Percentiles rank a stretch among this genome's conserved stretches.
phyloP scores from a whole-genome alignment of 2,888 invertebrate genomes.

The Sphaerophoria taeniata region DNA sequence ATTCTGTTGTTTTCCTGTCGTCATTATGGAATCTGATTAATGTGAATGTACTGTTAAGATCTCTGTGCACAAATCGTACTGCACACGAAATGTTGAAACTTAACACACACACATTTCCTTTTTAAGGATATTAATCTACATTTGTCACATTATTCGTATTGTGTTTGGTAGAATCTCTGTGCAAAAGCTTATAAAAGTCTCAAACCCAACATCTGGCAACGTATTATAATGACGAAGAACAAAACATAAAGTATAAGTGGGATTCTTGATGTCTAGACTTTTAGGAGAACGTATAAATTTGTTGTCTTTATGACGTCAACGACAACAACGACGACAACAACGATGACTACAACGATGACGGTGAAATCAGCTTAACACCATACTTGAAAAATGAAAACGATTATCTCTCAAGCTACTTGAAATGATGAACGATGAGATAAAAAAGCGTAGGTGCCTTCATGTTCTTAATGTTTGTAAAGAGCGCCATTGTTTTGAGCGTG shows the following conservation, averaged over 20 bases:
- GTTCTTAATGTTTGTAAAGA: background rate
- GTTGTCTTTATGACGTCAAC: constrained; percentile 22
- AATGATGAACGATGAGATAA: constrained; percentile 15
- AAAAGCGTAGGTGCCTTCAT: background rate
- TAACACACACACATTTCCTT: constrained; percentile 32
- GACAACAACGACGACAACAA: background rate
- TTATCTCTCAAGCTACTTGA: constrained; percentile 39
- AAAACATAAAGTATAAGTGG: constrained; percentile 54
- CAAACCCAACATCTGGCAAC: constrained; percentile 22
- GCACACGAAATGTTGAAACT: constrained; percentile 34
- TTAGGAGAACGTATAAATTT: constrained; percentile 13
- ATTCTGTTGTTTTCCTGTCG: constrained; percentile 1
- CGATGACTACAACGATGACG: constrained; percentile 22
- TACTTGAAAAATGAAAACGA: constrained; percentile 55
- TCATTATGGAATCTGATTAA: constrained; percentile 37
- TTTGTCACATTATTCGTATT: constrained; percentile 45
- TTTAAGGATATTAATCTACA: constrained; percentile 52
- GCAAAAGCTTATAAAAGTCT: constrained; percentile 24
- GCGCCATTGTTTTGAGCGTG: background rate
- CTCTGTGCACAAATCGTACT: constrained; percentile 40
- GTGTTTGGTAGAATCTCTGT: background rate
- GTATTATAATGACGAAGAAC: constrained; percentile 43
- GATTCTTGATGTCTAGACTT: constrained; percentile 69
- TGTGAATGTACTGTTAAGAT: constrained; percentile 54
- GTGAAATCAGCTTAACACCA: constrained; percentile 49